Conservation (phyloP, 2,797 vertebrate species). For the Peromyscus eremicus region DNA sequence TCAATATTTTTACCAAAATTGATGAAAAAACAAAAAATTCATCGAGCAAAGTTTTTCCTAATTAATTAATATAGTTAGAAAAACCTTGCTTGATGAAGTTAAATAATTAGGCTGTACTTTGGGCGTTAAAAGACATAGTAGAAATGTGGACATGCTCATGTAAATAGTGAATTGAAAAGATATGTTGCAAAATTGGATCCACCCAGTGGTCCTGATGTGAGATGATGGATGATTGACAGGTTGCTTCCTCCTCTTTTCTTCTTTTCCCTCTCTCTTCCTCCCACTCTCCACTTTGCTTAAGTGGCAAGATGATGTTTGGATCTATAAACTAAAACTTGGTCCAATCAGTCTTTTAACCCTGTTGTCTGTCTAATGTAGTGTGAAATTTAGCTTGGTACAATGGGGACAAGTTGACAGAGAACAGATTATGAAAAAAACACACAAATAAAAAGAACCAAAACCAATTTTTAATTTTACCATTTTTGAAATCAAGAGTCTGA, state of each 20-base stretch:
- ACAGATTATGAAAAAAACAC: not conserved
- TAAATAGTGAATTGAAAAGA: not conserved
- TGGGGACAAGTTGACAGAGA: not conserved
- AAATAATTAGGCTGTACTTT: not conserved
- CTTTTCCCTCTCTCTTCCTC: not conserved
- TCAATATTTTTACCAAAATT: constrained; percentile 27
- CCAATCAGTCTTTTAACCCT: not conserved
- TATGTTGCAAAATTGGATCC: not conserved
- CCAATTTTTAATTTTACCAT: not conserved
- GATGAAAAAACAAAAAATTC: constrained; percentile 3
- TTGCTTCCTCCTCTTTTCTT: too few species aligned
- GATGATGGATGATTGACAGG: not conserved
- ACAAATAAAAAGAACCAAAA: not conserved
- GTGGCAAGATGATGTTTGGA: not conserved
- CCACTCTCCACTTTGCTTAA: not conserved
- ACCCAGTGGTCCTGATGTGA: not conserved
- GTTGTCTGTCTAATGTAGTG: not conserved
- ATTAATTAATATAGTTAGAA: not conserved
- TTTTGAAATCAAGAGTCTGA: constrained; percentile 1
- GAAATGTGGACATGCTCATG: not conserved
- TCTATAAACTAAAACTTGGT: not conserved
- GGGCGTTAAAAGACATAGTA: not conserved
- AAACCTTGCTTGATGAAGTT: constrained; percentile 6
- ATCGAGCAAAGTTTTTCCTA: not conserved
- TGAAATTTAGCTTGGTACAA: not conserved